Conservation (phyloP, 2,797 vertebrate species). For the Leptoclinus maculatus region DNA sequence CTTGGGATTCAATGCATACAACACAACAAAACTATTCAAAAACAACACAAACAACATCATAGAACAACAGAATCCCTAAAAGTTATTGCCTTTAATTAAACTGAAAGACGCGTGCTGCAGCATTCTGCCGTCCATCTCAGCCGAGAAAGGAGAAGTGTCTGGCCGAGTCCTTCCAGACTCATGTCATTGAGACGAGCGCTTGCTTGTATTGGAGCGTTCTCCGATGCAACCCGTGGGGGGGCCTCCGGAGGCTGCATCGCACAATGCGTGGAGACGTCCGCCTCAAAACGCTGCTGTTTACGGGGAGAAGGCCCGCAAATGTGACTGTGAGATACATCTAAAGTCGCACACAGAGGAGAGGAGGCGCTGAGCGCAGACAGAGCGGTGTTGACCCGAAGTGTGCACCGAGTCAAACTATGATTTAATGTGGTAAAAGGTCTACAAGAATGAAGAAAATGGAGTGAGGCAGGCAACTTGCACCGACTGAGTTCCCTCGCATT, state of each 20-base stretch:
- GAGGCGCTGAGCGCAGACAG: neutral
- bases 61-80: neutral
- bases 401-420: neutral
- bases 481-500: slow-evolving; percentile 25
- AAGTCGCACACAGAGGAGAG: neutral
- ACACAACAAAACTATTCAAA: neutral
- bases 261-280: neutral
- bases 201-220: neutral
- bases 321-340: too few species aligned
- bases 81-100: neutral
- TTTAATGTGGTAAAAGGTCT: neutral
- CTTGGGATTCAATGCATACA: neutral
- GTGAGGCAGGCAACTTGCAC: slow-evolving; percentile 35
- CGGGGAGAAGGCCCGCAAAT: neutral
- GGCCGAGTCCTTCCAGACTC: neutral
- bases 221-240: neutral
- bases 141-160: neutral
- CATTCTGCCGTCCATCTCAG: neutral
- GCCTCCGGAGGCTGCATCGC: neutral
- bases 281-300: neutral
- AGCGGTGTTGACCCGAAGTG: neutral
- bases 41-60: neutral
- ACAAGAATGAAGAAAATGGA: slow-evolving; percentile 35
- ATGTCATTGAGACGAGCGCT: neutral
- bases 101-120: neutral